Evolutionary conservation across 2,113 vertebrate species (phyloP).

Genomic region (Eonycteris spelaea): DNA sequence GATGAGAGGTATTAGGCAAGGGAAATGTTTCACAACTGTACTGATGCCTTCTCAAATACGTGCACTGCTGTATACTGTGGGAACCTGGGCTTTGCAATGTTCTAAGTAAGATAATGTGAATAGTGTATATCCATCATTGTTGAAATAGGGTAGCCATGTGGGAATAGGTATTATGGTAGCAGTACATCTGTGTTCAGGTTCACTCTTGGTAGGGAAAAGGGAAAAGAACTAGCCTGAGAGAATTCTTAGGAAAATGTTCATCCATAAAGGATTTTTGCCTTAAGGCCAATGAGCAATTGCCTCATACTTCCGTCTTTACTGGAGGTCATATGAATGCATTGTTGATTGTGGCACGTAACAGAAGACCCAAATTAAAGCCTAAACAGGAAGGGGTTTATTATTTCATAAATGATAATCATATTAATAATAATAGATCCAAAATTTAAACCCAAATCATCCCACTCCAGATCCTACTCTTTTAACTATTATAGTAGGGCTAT

Average conservation of each 20-base stretch:
- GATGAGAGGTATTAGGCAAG: not conserved
- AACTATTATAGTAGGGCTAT: not conserved
- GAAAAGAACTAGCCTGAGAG: not conserved
- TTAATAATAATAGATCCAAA: not conserved
- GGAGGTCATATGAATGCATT: not conserved
- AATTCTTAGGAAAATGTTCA: not conserved
- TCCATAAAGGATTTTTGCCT: not conserved
- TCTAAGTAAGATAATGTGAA: not conserved
- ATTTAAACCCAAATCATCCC: not conserved
- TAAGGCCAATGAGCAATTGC: not conserved
- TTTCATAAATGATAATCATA: not conserved
- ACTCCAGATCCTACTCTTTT: not conserved
- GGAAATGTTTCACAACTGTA: not conserved
- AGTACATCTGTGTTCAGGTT: not conserved
- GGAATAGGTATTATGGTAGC: not conserved
- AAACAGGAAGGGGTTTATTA: not conserved
- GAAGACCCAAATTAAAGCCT: not conserved
- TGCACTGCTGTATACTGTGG: accelerated
- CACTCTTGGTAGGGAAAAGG: not conserved
- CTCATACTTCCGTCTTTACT: not conserved
- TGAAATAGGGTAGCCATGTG: not conserved
- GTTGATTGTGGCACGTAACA: not conserved
- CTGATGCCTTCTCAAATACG: not conserved
- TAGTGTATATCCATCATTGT: not conserved
- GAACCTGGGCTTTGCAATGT: not conserved